Evolutionary conservation across 2,888 invertebrate genomes (phyloP).

Genomic region (Alsophila aescularia): DNA sequence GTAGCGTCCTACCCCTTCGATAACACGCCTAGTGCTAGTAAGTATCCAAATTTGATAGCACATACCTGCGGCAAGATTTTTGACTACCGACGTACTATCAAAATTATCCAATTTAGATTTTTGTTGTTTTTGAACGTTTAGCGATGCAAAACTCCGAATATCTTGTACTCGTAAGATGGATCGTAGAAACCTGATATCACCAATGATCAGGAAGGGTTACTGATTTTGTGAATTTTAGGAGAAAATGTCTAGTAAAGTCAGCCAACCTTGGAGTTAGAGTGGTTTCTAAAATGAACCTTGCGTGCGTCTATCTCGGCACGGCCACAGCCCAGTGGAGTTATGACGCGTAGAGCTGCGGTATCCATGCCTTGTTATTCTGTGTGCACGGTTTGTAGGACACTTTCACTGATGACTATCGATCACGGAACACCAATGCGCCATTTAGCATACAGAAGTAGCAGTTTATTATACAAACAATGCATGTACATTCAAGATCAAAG

Average conservation of each 20-base stretch:
- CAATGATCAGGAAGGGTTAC: background rate
- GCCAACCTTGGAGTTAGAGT: background rate
- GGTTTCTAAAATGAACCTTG: conserved; percentile 1
- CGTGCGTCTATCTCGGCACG: conserved; percentile 8
- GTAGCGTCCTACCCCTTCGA: conserved; percentile 99
- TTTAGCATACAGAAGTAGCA: conserved; percentile 27
- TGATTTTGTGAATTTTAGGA: background rate
- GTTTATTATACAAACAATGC: background rate
- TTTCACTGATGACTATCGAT: conserved; percentile 38
- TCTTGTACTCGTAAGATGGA: background rate
- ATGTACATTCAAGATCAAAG: conserved; percentile 3
- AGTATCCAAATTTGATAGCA: conserved; percentile 51
- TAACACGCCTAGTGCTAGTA: conserved; percentile 97
- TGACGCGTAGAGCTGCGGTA: conserved; percentile 13
- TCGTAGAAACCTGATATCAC: background rate
- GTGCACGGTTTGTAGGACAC: conserved; percentile 34
- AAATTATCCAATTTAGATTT: no score
- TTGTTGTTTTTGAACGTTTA: no score
- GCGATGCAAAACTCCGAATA: no score
- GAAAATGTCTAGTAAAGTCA: background rate
- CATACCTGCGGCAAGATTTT: background rate
- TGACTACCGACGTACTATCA: no score
- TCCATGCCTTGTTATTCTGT: conserved; percentile 15
- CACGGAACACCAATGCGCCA: conserved; percentile 21
- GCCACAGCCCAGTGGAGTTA: background rate